Evolutionary conservation across 2,113 vertebrate genomes (phyloP).

Genomic region (Paedocypris sp.): DNA sequence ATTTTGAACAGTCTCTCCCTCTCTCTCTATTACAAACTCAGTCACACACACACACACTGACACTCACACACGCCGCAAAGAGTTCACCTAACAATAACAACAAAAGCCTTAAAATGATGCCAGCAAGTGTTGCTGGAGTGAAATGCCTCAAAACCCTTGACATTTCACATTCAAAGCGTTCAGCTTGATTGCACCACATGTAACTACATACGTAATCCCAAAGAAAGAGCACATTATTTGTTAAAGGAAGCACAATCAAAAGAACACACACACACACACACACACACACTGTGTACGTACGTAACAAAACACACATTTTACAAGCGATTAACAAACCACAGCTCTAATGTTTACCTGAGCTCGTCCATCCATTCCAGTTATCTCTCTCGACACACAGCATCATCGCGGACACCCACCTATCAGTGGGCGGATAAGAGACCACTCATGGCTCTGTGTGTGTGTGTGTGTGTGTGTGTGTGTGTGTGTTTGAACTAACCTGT

Average conservation of each 20-base stretch:
- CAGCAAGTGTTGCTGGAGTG: not conserved
- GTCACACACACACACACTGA: not conserved
- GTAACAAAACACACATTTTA: not conserved
- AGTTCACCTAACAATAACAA: not conserved
- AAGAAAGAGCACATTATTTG: conserved; percentile 5
- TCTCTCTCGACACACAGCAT: not conserved
- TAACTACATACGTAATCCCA: not conserved
- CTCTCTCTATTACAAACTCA: too few relatives aligned
- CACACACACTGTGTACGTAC: not conserved
- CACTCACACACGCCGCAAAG: not conserved
- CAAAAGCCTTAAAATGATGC: not conserved
- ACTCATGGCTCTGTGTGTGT: not conserved
- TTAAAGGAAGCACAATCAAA: conserved; percentile 27
- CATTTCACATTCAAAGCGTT: not conserved
- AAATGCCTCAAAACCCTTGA: conserved; percentile 8
- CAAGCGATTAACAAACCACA: not conserved
- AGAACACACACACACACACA: conserved; percentile 4
- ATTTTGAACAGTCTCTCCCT: too few relatives aligned
- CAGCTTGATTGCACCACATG: not conserved
- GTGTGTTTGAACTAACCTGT: conserved; percentile 42
- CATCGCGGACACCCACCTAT: conserved; percentile 20
- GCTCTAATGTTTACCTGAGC: not conserved
- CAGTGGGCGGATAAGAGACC: conserved; percentile 7
- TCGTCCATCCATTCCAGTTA: conserved; percentile 1
- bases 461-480: conserved; percentile 16